Evolutionary conservation across 2,797 vertebrate species (phyloP).

Genomic region (Hephaestus fuliginosus): DNA sequence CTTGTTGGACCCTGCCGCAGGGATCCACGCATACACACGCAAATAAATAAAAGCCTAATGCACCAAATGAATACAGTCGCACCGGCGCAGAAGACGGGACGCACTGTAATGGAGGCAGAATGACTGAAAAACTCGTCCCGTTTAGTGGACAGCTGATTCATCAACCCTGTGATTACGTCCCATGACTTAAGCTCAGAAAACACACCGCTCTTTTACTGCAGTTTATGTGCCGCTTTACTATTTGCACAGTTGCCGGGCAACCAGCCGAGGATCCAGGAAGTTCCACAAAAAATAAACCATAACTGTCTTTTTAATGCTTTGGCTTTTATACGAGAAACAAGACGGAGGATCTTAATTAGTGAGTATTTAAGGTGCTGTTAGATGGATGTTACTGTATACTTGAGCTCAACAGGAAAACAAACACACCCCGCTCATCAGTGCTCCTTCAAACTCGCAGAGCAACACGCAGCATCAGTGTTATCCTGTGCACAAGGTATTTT

Average conservation of each 20-base stretch:
- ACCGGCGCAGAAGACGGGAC: not conserved
- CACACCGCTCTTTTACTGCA: not conserved
- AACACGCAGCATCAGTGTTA: no score
- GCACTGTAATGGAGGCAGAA: not conserved
- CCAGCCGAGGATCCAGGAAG: not conserved
- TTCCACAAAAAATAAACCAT: not conserved
- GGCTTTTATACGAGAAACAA: not conserved
- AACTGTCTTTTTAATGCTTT: not conserved
- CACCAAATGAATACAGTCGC: conserved; percentile 27
- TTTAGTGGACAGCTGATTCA: not conserved
- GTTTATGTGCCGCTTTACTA: not conserved
- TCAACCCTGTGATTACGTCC: not conserved
- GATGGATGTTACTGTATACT: not conserved
- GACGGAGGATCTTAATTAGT: not conserved
- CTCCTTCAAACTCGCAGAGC: no score
- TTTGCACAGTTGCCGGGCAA: not conserved
- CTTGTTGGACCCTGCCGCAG: conserved; percentile 21
- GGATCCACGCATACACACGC: conserved; percentile 12
- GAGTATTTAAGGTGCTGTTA: not conserved
- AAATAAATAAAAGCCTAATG: not conserved
- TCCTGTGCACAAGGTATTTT: no score
- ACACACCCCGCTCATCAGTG: no score
- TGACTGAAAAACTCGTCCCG: not conserved
- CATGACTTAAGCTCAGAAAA: not conserved
- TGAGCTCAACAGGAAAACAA: no score